Evolutionary conservation across 2,888 invertebrate species (phyloP).

Genomic region (Vanessa cardui): DNA sequence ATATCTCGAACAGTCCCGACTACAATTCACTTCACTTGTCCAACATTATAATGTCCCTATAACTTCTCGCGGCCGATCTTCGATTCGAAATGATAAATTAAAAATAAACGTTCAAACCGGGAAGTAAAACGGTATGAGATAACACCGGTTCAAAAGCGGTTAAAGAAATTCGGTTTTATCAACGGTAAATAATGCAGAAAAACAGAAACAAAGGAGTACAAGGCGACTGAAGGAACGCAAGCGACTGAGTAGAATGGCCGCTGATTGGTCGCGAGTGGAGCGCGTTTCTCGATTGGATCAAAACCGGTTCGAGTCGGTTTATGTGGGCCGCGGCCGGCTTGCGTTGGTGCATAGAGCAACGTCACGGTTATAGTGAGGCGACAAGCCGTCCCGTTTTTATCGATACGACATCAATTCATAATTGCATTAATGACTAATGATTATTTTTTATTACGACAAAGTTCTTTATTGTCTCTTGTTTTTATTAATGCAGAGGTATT

Average conservation of each 20-base stretch:
- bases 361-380: conserved; percentile 62
- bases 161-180: conserved; percentile 46
- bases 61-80: conserved; percentile 10
- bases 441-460: conserved; percentile 31
- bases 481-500: no score
- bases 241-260: conserved; percentile 65
- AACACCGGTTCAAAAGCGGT: conserved; percentile 50
- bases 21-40: conserved; percentile 64
- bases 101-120: neutral
- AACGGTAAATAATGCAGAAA: conserved; percentile 52
- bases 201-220: conserved; percentile 48
- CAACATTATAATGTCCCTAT: conserved; percentile 63
- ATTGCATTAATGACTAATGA: conserved; percentile 7
- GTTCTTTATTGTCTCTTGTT: neutral
- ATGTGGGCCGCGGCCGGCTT: conserved; percentile 72
- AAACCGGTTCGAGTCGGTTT: conserved; percentile 77
- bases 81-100: conserved; percentile 23
- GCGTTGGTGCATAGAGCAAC: conserved; percentile 65
- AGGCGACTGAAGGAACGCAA: conserved; percentile 54
- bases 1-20: conserved; percentile 31
- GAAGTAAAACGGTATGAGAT: conserved; percentile 43
- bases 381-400: conserved; percentile 43
- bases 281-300: conserved; percentile 68
- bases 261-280: conserved; percentile 75
- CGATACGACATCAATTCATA: conserved; percentile 31